Conservation (phyloP, 1,140 invertebrate genomes). For the Cepaea nemoralis region DNA sequence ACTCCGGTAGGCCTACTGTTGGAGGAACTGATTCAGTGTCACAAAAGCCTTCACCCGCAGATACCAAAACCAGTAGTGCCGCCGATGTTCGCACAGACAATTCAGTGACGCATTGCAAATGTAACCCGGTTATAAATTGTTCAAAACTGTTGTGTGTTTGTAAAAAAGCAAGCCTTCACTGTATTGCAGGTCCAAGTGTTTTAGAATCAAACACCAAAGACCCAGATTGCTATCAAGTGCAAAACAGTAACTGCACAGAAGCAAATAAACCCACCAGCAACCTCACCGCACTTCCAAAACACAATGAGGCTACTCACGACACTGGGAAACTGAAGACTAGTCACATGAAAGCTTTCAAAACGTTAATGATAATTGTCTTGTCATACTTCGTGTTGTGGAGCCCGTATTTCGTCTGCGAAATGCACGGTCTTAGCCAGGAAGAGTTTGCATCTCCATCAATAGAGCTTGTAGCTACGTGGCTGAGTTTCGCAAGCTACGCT, state of each 20-base stretch:
- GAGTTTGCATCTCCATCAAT: neutral
- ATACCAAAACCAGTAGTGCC: neutral
- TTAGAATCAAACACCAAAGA: neutral
- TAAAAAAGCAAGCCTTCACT: neutral
- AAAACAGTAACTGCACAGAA: neutral
- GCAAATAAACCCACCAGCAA: neutral
- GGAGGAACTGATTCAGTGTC: neutral
- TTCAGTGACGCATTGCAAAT: neutral
- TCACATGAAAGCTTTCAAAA: conserved; percentile 44
- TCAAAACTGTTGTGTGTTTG: neutral
- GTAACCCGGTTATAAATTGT: neutral
- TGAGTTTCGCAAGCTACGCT: conserved; percentile 43
- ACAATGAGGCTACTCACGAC: neutral
- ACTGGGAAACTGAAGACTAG: neutral
- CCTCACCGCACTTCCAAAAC: neutral
- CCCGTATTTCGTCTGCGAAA: conserved; percentile 39
- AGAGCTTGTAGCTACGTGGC: conserved; percentile 36
- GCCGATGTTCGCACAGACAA: neutral
- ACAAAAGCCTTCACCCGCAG: neutral
- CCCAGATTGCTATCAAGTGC: neutral
- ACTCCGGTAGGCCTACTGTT: neutral
- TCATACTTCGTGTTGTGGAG: conserved; percentile 42
- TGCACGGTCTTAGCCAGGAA: neutral
- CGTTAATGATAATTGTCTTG: conserved; percentile 41
- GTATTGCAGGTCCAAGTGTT: neutral